These are phyloP conservation scores for Anas platyrhynchos DNA, from an alignment of 2,113 vertebrate species.

Conservation along the genomic window DNA sequence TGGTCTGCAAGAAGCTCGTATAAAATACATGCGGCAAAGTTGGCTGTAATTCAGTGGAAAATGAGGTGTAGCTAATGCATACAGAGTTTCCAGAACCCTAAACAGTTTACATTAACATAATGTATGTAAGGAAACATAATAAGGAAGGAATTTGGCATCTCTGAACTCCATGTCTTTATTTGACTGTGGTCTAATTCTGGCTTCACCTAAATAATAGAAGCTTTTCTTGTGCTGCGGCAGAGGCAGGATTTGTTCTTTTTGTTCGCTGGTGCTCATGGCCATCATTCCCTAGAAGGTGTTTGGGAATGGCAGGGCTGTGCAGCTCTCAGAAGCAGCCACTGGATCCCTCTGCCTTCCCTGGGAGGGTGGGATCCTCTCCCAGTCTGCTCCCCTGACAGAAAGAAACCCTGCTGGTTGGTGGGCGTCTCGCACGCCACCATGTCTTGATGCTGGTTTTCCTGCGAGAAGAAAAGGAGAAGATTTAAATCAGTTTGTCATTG, in stretches of 20 bases:
- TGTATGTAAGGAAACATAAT: neutral
- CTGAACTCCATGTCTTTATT: neutral
- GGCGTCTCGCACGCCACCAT: neutral
- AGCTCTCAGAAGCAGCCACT: neutral
- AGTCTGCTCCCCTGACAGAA: neutral
- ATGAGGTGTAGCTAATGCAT: neutral
- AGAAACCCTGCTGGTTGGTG: neutral
- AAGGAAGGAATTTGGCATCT: neutral
- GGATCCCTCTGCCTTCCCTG: neutral
- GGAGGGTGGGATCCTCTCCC: neutral
- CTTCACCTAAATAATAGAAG: neutral
- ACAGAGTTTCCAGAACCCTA: neutral
- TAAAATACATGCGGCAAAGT: neutral
- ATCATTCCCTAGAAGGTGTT: neutral
- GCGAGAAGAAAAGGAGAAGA: neutral
- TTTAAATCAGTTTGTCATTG: neutral
- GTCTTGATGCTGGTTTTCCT: neutral
- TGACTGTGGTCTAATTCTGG: neutral
- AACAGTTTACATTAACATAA: neutral
- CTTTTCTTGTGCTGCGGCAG: neutral
- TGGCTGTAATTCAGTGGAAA: neutral
- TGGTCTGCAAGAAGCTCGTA: neutral
- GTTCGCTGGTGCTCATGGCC: neutral
- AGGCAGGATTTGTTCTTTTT: neutral
- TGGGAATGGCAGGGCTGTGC: accelerated